phyloP scores from a whole-genome alignment of 2,113 vertebrate genomes.

The Pollachius pollachius region DNA sequence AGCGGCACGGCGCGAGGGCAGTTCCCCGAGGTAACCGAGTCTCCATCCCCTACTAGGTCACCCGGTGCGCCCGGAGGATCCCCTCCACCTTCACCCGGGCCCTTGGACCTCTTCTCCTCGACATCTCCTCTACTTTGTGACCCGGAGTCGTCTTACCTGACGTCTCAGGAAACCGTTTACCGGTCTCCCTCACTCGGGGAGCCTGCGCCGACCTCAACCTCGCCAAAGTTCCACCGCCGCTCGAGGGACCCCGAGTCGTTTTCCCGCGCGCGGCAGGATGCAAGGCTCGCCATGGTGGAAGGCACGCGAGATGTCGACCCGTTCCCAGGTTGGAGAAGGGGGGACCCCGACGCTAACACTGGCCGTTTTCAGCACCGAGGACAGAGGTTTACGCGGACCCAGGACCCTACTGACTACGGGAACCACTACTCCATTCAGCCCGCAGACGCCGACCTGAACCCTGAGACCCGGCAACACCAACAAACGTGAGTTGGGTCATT shows the following conservation, averaged over 20 bases:
- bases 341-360: conserved; percentile 33
- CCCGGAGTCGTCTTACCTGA: conserved; percentile 35
- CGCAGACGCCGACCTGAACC: conserved; percentile 54
- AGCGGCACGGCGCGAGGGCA: conserved; percentile 46
- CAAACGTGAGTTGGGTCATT: conserved; percentile 65
- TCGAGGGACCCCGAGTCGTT: conserved; percentile 43
- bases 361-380: conserved; percentile 70
- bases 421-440: conserved; percentile 52
- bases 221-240: conserved; percentile 59
- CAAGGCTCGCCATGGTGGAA: conserved; percentile 35
- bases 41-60: conserved; percentile 50
- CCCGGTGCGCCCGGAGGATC: conserved; percentile 53
- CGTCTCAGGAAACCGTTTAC: no score
- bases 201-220: neutral
- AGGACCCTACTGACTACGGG: conserved; percentile 46
- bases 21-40: conserved; percentile 32
- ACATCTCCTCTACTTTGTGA: conserved; percentile 60
- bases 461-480: conserved; percentile 37
- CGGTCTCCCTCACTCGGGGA: no score
- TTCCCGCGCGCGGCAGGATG: conserved; percentile 36
- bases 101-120: conserved; percentile 63
- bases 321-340: conserved; percentile 55
- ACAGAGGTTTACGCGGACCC: conserved; percentile 52
- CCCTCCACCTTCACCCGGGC: conserved; percentile 38
- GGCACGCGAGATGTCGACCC: conserved; percentile 50